A percentile compares a stretch with the other conserved stretches of the same genome.
These are phyloP conservation scores for Atherinosoma microstoma DNA, from an alignment of 2,797 vertebrate genomes.

Conservation along the genomic window DNA sequence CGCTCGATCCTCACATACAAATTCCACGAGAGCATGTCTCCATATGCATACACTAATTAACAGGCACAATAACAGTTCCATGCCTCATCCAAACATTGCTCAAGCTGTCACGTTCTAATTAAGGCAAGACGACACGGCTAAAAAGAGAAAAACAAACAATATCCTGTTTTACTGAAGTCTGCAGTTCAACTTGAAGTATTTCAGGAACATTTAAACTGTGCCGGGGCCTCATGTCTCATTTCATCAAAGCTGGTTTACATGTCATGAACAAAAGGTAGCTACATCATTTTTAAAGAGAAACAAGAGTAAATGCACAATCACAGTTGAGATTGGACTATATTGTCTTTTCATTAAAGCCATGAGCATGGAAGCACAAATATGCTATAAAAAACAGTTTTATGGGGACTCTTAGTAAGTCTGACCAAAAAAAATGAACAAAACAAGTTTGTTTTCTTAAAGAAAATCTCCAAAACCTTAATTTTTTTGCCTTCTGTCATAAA, in stretches of 20 bases:
- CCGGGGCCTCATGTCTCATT: not conserved
- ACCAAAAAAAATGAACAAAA: not conserved
- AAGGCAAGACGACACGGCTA: slow-evolving; percentile 31
- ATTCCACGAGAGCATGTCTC: slow-evolving; percentile 26
- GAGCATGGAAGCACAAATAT: not conserved
- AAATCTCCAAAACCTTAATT: no score
- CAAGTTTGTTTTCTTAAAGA: no score
- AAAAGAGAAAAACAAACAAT: slow-evolving; percentile 39
- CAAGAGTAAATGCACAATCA: not conserved
- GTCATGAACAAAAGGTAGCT: not conserved
- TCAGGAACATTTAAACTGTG: not conserved
- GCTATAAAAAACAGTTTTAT: not conserved
- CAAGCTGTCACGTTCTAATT: slow-evolving; percentile 75
- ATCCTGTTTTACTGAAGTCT: slow-evolving; percentile 39
- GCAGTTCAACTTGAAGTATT: slow-evolving; percentile 18
- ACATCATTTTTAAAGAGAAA: not conserved
- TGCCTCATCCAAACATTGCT: slow-evolving; percentile 59
- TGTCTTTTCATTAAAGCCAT: not conserved
- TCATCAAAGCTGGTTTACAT: not conserved
- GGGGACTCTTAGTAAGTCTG: not conserved
- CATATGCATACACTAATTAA: slow-evolving; percentile 72
- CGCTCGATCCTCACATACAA: slow-evolving; percentile 23
- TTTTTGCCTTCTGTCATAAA: no score
- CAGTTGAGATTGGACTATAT: not conserved
- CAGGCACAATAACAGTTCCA: slow-evolving; percentile 62